Conservation (phyloP, 2,888 invertebrate genomes). For the Melikaiella ostensackeni region DNA sequence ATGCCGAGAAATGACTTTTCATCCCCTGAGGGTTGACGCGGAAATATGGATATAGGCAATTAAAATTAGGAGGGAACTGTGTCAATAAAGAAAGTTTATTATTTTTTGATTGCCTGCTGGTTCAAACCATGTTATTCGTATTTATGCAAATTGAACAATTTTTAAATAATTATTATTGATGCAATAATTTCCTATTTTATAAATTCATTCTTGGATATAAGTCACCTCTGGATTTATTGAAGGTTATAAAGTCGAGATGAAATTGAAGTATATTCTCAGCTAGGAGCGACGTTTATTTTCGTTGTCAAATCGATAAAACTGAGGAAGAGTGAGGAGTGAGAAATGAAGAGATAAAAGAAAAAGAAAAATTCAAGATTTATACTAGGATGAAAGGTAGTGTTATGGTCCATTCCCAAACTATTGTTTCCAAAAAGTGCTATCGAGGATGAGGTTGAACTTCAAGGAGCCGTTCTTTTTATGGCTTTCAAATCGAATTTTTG, state of each 20-base stretch:
- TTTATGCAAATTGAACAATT: not conserved
- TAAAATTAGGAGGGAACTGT: slow-evolving; percentile 61
- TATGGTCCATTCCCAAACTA: slow-evolving; percentile 48
- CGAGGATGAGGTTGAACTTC: slow-evolving; percentile 26
- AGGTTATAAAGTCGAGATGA: slow-evolving; percentile 25
- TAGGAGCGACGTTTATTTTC: slow-evolving; percentile 24
- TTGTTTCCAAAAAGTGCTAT: slow-evolving; percentile 48
- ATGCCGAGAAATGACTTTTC: slow-evolving; percentile 64
- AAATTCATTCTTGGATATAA: not conserved
- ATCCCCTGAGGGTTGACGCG: slow-evolving; percentile 58
- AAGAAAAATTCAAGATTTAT: slow-evolving; percentile 41
- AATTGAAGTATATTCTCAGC: slow-evolving; percentile 11
- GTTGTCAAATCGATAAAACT: slow-evolving; percentile 31
- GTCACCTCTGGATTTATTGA: not conserved
- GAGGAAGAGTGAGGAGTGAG: slow-evolving; percentile 23
- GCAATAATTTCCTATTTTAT: not conserved
- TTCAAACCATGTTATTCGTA: not conserved
- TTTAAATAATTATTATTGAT: not conserved
- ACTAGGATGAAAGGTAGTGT: slow-evolving; percentile 41
- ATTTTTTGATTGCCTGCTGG: slow-evolving; percentile 29
- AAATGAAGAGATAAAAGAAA: slow-evolving; percentile 16
- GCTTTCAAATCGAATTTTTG: not conserved
- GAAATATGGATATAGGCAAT: slow-evolving; percentile 66
- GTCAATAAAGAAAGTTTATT: slow-evolving; percentile 38
- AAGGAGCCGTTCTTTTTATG: not conserved